A percentile compares a stretch with the other conserved stretches of the same genome.
These are phyloP conservation scores for Leucophenga montana DNA, from an alignment of 2,888 invertebrate genomes.

Conservation along the genomic window DNA sequence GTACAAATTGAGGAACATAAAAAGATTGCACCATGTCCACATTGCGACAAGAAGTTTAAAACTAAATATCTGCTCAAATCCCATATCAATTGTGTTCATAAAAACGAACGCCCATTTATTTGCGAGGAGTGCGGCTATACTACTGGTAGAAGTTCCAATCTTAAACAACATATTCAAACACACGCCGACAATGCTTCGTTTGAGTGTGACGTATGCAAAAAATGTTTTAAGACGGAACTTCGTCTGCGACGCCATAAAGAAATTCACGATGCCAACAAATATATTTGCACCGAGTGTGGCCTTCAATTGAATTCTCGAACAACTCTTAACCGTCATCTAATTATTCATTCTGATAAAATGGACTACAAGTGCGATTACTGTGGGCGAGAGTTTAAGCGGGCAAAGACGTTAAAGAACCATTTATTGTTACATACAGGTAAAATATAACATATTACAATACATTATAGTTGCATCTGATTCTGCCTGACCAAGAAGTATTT, in stretches of 20 bases:
- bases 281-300: constrained; percentile 69
- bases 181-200: constrained; percentile 75
- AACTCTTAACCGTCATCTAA: constrained; percentile 66
- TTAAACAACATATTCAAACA: constrained; percentile 74
- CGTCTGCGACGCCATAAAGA: constrained; percentile 68
- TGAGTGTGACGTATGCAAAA: constrained; percentile 73
- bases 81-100: constrained; percentile 67
- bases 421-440: constrained; percentile 71
- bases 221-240: constrained; percentile 70
- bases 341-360: constrained; percentile 70
- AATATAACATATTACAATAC: too few species aligned
- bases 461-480: too few species aligned
- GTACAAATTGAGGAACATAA: neutral
- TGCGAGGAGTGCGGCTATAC: constrained; percentile 74
- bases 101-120: constrained; percentile 73
- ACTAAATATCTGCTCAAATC: constrained; percentile 55
- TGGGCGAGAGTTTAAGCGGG: constrained; percentile 70
- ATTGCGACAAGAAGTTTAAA: constrained; percentile 65
- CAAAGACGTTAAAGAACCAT: constrained; percentile 72
- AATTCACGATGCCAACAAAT: constrained; percentile 69
- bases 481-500: too few species aligned
- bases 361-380: constrained; percentile 71
- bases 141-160: constrained; percentile 73
- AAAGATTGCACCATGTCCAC: constrained; percentile 35
- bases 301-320: constrained; percentile 67